phyloP scores from a whole-genome alignment of 2,888 invertebrate species.

The Prosapia bicincta region DNA sequence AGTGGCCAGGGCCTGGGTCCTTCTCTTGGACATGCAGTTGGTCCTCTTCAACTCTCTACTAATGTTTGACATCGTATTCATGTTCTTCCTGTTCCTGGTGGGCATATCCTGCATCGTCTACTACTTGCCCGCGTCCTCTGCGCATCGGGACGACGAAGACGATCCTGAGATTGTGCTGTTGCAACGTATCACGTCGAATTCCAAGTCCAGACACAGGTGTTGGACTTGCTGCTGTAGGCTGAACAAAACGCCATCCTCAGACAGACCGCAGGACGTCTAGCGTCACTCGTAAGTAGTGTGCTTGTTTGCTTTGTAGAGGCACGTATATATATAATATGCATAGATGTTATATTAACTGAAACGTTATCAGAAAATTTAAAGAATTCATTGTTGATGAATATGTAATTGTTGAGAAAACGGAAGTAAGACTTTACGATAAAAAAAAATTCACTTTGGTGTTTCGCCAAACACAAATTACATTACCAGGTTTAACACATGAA shows the following conservation, averaged over 20 bases:
- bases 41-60: slow-evolving; percentile 82
- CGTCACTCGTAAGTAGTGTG: slow-evolving; percentile 9
- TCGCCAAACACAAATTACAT: no score
- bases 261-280: slow-evolving; percentile 27
- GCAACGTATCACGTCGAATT: slow-evolving; percentile 39
- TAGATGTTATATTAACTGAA: no score
- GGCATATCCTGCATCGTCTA: slow-evolving; percentile 79
- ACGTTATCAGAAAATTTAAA: no score
- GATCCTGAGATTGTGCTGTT: slow-evolving; percentile 13
- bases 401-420: no score
- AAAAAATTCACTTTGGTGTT: no score
- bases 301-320: not conserved
- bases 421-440: no score
- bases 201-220: slow-evolving; percentile 50
- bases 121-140: slow-evolving; percentile 64
- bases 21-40: slow-evolving; percentile 61
- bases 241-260: slow-evolving; percentile 16
- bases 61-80: slow-evolving; percentile 86
- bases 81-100: slow-evolving; percentile 81
- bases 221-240: slow-evolving; percentile 39
- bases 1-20: not conserved
- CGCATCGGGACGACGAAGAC: slow-evolving; percentile 45
- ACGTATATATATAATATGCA: no score
- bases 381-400: no score
- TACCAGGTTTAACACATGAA: no score